phyloP scores from a whole-genome alignment of 1,140 invertebrate species.

The Drosophila parabipectinata region DNA sequence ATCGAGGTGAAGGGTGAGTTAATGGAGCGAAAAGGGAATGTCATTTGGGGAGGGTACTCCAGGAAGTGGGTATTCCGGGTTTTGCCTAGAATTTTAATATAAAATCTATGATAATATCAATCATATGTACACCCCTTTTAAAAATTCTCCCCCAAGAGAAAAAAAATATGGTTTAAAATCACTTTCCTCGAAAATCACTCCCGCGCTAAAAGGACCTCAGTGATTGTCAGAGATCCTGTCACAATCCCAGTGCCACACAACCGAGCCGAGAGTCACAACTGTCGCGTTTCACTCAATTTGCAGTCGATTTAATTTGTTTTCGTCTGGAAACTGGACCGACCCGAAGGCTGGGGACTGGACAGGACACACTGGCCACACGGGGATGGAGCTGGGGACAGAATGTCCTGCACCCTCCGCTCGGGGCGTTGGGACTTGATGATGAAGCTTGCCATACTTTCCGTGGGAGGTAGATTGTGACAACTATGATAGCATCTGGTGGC shows the following conservation, averaged over 20 bases:
- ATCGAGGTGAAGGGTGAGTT: constrained; percentile 89
- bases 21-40: constrained; percentile 4
- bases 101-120: too few species aligned
- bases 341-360: constrained; percentile 7
- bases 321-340: constrained; percentile 21
- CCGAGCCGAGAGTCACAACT: constrained; percentile 57
- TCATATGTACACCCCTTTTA: too few species aligned
- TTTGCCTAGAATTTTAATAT: too few species aligned
- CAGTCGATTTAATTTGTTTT: constrained; percentile 81
- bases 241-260: constrained; percentile 24
- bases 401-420: not conserved
- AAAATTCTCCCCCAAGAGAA: not conserved
- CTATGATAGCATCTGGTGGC: constrained; percentile 23
- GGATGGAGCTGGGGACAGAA: too few species aligned
- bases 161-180: not conserved
- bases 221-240: constrained; percentile 3
- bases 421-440: constrained; percentile 12
- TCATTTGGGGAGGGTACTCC: not conserved
- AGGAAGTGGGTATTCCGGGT: not conserved
- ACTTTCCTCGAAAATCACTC: not conserved
- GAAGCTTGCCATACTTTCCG: not conserved
- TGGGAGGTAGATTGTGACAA: constrained; percentile 21
- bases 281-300: constrained; percentile 79
- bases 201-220: not conserved
- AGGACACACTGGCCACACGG: constrained; percentile 5